Percentiles rank a stretch among this genome's conserved stretches.
Evolutionary conservation across 2,888 invertebrate genomes (phyloP).

Genomic region (Artemia sinica): DNA sequence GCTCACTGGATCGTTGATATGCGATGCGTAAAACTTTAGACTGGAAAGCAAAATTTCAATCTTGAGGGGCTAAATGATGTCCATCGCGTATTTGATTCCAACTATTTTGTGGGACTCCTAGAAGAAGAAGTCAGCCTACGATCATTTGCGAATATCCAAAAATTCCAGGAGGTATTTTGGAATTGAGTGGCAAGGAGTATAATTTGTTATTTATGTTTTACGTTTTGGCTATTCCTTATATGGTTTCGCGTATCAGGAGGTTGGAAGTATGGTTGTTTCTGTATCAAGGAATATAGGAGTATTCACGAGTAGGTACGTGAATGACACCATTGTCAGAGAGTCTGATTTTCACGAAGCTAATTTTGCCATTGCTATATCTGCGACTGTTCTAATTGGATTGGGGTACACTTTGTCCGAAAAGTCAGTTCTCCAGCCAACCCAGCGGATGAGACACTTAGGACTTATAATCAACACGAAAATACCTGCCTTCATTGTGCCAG

Average conservation of each 20-base stretch:
- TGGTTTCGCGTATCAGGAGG: neutral
- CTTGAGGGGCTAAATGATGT: neutral
- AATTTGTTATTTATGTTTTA: neutral
- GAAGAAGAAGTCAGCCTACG: neutral
- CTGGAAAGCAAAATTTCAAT: neutral
- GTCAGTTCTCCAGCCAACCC: neutral
- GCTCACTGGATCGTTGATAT: neutral
- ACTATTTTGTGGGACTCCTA: neutral
- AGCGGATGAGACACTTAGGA: neutral
- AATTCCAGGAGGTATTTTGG: neutral
- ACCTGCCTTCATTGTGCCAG: neutral
- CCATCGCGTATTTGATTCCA: neutral
- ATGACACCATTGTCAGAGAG: neutral
- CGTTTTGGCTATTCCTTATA: neutral
- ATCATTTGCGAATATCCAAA: neutral
- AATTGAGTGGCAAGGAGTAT: neutral
- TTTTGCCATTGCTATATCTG: neutral
- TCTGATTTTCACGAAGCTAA: neutral
- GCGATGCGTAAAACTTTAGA: neutral
- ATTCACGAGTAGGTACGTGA: neutral
- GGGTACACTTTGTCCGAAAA: neutral
- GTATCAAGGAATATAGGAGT: neutral
- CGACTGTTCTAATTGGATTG: neutral
- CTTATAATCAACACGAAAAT: neutral
- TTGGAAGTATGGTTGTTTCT: neutral